phyloP scores from a whole-genome alignment of 2,888 invertebrate genomes.

The Drepanosiphum platanoidis region DNA sequence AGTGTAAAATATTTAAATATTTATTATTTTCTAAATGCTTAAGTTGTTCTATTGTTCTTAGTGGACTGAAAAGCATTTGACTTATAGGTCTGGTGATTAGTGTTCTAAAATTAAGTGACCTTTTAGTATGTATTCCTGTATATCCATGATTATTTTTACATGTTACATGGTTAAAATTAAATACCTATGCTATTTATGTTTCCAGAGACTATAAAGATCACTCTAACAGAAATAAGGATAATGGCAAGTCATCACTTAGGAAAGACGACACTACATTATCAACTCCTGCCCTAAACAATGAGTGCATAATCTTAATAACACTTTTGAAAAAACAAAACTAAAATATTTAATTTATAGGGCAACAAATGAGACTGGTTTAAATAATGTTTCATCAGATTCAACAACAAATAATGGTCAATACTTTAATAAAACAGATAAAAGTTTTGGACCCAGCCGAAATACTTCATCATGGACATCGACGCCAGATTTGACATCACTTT shows the following conservation, averaged over 20 bases:
- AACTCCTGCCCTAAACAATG: constrained; percentile 74
- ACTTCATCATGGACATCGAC: constrained; percentile 82
- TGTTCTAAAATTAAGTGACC: constrained; percentile 28
- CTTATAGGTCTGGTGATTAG: neutral
- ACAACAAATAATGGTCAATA: neutral
- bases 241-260: constrained; percentile 69
- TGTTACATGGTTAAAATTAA: constrained; percentile 2
- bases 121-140: neutral
- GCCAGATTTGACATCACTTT: constrained; percentile 76
- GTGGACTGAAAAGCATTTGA: neutral
- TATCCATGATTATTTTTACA: constrained; percentile 23
- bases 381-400: constrained; percentile 6
- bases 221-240: constrained; percentile 76
- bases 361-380: constrained; percentile 13
- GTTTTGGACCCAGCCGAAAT: constrained; percentile 27
- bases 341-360: constrained; percentile 32
- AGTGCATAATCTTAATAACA: constrained; percentile 66
- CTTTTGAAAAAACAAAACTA: neutral
- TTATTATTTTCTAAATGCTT: constrained; percentile 8
- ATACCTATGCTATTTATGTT: constrained; percentile 5
- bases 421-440: constrained; percentile 21
- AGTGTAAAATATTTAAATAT: neutral
- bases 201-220: constrained; percentile 87
- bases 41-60: neutral
- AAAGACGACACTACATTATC: constrained; percentile 78